These are phyloP conservation scores for Leptothorax acervorum DNA, from an alignment of 2,888 invertebrate genomes.

Conservation along the genomic window DNA sequence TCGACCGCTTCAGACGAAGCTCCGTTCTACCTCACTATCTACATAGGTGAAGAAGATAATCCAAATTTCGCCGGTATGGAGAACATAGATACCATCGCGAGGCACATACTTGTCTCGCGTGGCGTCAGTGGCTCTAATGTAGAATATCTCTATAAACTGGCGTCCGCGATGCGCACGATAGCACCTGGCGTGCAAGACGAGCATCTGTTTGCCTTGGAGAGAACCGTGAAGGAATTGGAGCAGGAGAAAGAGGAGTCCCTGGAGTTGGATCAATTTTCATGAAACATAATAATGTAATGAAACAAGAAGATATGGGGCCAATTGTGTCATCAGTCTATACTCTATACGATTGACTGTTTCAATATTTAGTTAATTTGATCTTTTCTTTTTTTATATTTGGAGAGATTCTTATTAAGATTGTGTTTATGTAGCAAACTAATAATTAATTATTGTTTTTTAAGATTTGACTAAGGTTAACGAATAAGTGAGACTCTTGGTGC, in stretches of 20 bases:
- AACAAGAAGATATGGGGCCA: conserved; percentile 4
- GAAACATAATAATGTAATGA: conserved; percentile 4
- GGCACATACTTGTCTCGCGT: conserved; percentile 90
- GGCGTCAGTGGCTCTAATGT: conserved; percentile 97
- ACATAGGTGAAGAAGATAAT: conserved; percentile 94
- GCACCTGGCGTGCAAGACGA: conserved; percentile 91
- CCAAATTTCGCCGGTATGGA: conserved; percentile 93
- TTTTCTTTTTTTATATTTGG: background rate
- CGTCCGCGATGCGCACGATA: conserved; percentile 91
- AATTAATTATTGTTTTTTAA: background rate
- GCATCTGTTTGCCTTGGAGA: conserved; percentile 92
- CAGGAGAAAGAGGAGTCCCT: conserved; percentile 49
- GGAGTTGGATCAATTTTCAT: conserved; percentile 37
- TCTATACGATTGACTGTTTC: background rate
- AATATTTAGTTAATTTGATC: conserved; percentile 15
- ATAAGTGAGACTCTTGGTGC: background rate
- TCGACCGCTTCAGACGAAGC: conserved; percentile 77
- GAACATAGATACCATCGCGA: conserved; percentile 92
- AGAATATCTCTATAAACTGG: conserved; percentile 96
- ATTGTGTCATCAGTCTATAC: conserved; percentile 22
- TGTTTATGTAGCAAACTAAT: background rate
- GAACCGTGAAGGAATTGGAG: conserved; percentile 86
- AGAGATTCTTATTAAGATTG: background rate
- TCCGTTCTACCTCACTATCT: conserved; percentile 91
- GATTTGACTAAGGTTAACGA: background rate